These are phyloP conservation scores for Altica lythri DNA, from an alignment of 2,888 invertebrate genomes.

Conservation along the genomic window DNA sequence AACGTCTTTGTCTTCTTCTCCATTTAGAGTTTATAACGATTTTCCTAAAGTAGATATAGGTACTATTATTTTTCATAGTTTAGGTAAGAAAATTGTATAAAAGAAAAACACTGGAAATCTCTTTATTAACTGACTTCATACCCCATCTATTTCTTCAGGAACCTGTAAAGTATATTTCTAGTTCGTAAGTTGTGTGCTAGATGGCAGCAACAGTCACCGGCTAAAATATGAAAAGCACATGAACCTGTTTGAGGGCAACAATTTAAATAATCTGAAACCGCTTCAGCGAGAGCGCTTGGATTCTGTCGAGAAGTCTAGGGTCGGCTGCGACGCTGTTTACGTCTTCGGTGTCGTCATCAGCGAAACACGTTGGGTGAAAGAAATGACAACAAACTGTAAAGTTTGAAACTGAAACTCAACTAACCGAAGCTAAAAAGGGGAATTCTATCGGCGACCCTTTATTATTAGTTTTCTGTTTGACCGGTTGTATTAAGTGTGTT, in stretches of 20 bases:
- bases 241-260: conserved; percentile 43
- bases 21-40: too few species aligned
- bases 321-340: conserved; percentile 33
- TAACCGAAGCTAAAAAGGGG: not conserved
- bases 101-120: too few species aligned
- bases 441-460: conserved; percentile 13
- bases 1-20: too few species aligned
- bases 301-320: conserved; percentile 41
- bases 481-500: conserved; percentile 8
- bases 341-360: conserved; percentile 23
- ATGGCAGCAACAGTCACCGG: conserved; percentile 5
- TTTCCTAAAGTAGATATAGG: too few species aligned
- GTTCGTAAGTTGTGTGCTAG: too few species aligned
- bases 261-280: conserved; percentile 43
- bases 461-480: conserved; percentile 6
- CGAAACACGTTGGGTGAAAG: conserved; percentile 26
- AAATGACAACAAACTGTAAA: conserved; percentile 20
- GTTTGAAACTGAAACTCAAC: conserved; percentile 11
- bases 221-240: conserved; percentile 15
- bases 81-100: too few species aligned
- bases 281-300: conserved; percentile 37
- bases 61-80: too few species aligned
- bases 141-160: too few species aligned
- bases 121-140: too few species aligned
- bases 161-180: too few species aligned